Evolutionary conservation across 2,113 vertebrate genomes (phyloP), one percentile per base, ranked within the genome.

Genomic region (Trichomycterus rosablanca): DNA sequence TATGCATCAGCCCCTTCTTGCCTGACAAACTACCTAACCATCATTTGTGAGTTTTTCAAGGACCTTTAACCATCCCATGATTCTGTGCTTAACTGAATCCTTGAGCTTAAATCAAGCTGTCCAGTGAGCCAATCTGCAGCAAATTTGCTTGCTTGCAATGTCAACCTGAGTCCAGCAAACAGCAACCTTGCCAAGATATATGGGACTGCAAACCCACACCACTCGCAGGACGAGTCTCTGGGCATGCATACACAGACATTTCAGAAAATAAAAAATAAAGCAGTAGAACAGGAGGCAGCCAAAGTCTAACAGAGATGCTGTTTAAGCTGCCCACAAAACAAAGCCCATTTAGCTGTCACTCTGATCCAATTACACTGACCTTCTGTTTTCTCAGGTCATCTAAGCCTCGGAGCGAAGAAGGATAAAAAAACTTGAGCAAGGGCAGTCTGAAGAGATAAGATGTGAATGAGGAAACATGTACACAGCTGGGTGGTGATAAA

Each of bases 361-460:
- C 72, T 75, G 68, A 80, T 83, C 72, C 76, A 78, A 83, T 83
- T 83, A 79, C 61, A 60, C 45, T 74, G 73, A 69, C 76, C 75
- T 82, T 77, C 67, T 61, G 72, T 80, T 81, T 76, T 86, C 84
- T 76, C 56, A 73, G 77, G 77, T 80, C 79, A 84, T 85, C 82
- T 61, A 64, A 35, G 63, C 68, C 66, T 45, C 67, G 57, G 50
- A 59, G 53, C 48, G 61, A 72, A 67, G 63, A 64, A 72, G 57
- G 50, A 59, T 50, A 48, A 59, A 72, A 67, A 65, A 64, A 72
- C 65, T 73, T 72, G 68, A 72, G 67, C 70, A 83, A 83, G 80
- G 81, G 82, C 74, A 78, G 53, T 20, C 63, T 68, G 32, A 12
- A 45, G 67, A 79, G 77, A 81, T 81, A 78, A 82, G 67, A 26